Percentiles rank a stretch among this genome's conserved stretches.
Evolutionary conservation across 2,888 invertebrate genomes (phyloP).

Genomic region (Bimastos eiseni): DNA sequence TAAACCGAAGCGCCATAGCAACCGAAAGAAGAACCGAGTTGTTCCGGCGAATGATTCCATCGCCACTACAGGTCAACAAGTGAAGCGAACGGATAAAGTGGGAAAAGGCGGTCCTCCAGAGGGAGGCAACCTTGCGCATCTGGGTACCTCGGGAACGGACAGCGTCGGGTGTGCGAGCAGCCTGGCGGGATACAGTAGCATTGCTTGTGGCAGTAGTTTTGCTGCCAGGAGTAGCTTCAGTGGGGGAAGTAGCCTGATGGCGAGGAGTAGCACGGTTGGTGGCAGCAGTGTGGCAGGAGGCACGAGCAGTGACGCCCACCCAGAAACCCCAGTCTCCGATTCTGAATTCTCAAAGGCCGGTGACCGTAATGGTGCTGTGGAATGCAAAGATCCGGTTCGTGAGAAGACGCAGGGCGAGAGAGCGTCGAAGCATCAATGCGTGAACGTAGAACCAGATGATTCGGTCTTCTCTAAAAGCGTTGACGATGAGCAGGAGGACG

Average conservation of each 20-base stretch:
- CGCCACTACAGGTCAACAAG: neutral
- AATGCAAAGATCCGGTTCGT: neutral
- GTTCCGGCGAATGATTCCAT: conserved; percentile 20
- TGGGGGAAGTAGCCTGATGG: conserved; percentile 4
- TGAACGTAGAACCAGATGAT: neutral
- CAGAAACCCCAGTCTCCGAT: neutral
- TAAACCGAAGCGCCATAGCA: neutral
- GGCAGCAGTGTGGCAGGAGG: conserved; percentile 15
- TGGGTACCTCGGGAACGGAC: neutral
- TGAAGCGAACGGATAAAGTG: neutral
- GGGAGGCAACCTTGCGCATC: neutral
- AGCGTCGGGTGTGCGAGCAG: conserved; percentile 6
- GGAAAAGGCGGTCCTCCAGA: neutral
- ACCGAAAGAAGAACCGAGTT: conserved; percentile 18
- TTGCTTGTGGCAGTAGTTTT: neutral
- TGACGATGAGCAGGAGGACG: neutral
- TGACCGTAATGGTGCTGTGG: neutral
- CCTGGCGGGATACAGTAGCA: neutral
- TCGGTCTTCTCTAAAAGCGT: neutral
- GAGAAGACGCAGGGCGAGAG: neutral
- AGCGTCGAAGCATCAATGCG: neutral
- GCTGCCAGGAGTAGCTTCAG: neutral
- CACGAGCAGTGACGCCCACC: neutral
- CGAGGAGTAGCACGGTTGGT: neutral
- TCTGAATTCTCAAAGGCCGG: neutral